These are phyloP conservation scores for Myotis findleyi DNA, from an alignment of 2,797 vertebrate genomes.

Conservation along the genomic window DNA sequence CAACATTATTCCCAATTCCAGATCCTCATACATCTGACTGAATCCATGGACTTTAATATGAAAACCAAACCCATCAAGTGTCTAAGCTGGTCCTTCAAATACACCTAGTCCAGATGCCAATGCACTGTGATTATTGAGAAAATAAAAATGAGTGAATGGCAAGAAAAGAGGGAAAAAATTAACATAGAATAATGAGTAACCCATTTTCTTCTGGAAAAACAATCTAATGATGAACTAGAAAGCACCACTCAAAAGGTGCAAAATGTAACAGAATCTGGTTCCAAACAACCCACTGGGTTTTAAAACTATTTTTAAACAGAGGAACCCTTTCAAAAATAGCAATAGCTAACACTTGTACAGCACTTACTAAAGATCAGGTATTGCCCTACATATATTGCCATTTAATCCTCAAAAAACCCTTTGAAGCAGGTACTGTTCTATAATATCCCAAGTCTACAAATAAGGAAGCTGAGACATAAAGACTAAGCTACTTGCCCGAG, in stretches of 20 bases:
- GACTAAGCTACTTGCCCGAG: neutral
- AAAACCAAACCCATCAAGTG: neutral
- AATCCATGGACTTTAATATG: neutral
- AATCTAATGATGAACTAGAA: neutral
- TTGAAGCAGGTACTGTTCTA: neutral
- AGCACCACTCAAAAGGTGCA: neutral
- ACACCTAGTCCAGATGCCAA: neutral
- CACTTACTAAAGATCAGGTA: neutral
- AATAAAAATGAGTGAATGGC: neutral
- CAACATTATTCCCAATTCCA: neutral
- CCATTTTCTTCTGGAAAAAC: neutral
- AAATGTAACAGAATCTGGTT: neutral
- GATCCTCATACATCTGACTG: neutral
- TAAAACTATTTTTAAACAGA: conserved; percentile 26
- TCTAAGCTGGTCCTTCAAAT: neutral
- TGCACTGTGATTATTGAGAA: neutral
- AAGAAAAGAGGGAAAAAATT: neutral
- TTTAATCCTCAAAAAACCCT: neutral
- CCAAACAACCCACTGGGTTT: neutral
- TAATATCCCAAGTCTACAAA: neutral
- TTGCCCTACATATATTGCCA: neutral
- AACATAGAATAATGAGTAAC: neutral
- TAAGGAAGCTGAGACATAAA: neutral
- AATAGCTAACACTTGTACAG: neutral
- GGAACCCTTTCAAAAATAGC: neutral